A percentile compares a stretch with the other conserved stretches of the same genome.
phyloP scores from a whole-genome alignment of 2,888 invertebrate genomes.

The Cephus nigrinus region DNA sequence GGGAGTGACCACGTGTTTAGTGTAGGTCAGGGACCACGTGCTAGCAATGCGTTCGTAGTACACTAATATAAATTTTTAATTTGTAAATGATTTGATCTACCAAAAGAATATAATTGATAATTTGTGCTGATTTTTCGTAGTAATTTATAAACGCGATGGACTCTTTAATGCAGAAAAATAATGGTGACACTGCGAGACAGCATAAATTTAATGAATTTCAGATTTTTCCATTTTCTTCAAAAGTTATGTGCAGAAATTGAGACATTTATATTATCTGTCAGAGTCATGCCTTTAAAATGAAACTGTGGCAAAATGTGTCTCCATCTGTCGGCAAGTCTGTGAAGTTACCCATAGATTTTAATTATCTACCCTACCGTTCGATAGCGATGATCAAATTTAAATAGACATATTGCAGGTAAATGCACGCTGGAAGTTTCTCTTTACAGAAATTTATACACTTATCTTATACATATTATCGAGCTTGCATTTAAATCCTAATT shows the following conservation, averaged over 20 bases:
- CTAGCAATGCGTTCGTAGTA: neutral
- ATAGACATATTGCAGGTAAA: neutral
- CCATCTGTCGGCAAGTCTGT: neutral
- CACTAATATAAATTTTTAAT: neutral
- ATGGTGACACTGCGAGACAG: neutral
- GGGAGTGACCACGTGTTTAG: neutral
- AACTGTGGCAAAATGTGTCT: neutral
- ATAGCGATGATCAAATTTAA: neutral
- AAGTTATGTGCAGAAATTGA: neutral
- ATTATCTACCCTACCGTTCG: neutral
- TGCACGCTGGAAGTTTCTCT: neutral
- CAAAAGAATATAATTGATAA: neutral
- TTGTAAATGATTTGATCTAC: neutral
- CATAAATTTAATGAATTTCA: neutral
- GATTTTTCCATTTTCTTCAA: neutral
- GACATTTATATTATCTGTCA: neutral
- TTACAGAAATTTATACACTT: neutral
- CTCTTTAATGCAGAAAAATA: neutral
- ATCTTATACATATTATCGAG: neutral
- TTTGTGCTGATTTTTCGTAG: neutral
- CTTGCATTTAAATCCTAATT: neutral
- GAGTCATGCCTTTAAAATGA: neutral
- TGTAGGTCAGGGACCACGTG: neutral
- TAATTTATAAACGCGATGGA: neutral
- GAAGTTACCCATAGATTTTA: neutral